Conservation (phyloP, 2,888 invertebrate genomes). For the Hipparchia semele region DNA sequence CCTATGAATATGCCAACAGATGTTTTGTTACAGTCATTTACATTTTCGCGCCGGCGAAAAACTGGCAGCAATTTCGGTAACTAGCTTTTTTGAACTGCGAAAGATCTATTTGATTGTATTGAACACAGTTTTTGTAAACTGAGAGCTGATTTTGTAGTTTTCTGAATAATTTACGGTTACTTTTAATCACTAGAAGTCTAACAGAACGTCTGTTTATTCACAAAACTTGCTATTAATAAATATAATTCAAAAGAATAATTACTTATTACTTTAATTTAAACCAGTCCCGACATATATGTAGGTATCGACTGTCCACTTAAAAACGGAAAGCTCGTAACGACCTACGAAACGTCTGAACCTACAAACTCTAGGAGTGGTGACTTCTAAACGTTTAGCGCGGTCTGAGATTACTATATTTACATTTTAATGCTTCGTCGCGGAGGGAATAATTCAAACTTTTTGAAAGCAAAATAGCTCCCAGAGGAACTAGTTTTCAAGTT, state of each 20-base stretch:
- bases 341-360: too few species aligned
- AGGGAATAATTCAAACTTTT: neutral
- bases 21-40: conserved; percentile 1
- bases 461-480: neutral
- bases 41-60: neutral
- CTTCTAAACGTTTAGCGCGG: neutral
- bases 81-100: neutral
- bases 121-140: neutral
- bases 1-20: neutral
- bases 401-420: neutral
- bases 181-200: too few species aligned
- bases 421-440: conserved; percentile 3
- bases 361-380: too few species aligned
- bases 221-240: too few species aligned
- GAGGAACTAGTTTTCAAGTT: neutral
- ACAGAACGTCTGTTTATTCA: too few species aligned
- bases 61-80: neutral
- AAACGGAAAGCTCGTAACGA: too few species aligned
- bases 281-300: too few species aligned
- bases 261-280: too few species aligned
- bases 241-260: too few species aligned
- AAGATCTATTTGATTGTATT: neutral
- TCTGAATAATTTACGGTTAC: too few species aligned
- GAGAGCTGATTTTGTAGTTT: neutral
- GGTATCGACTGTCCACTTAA: too few species aligned